Evolutionary conservation across 2,797 vertebrate species (phyloP).

Genomic region (Poeciliopsis presidionis): DNA sequence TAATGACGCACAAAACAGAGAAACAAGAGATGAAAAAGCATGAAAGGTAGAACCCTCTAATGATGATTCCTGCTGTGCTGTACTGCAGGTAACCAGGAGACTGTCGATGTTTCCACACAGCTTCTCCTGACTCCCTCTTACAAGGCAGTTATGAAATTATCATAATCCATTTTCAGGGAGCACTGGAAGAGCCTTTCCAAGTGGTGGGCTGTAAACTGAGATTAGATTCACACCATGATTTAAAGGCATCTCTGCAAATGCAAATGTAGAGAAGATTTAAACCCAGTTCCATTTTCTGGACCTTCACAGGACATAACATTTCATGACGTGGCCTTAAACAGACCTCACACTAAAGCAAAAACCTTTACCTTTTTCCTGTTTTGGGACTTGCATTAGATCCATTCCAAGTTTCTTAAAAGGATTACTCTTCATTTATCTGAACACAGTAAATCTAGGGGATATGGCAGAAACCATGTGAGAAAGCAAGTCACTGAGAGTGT

Average conservation of each 20-base stretch:
- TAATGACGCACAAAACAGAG: slow-evolving; percentile 31
- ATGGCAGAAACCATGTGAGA: slow-evolving; percentile 3
- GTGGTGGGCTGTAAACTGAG: slow-evolving; percentile 65
- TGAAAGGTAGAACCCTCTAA: slow-evolving; percentile 38
- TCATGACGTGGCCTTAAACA: slow-evolving; percentile 11
- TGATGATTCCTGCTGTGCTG: slow-evolving; percentile 44
- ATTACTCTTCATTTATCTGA: background rate
- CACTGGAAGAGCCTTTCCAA: slow-evolving; percentile 42
- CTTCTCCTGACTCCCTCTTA: slow-evolving; percentile 36
- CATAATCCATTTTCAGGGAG: slow-evolving; percentile 73
- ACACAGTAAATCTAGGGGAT: background rate
- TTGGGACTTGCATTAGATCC: background rate
- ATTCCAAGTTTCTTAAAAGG: slow-evolving; percentile 5
- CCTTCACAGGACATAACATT: slow-evolving; percentile 35
- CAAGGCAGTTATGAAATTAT: slow-evolving; percentile 62
- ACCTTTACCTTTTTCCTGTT: background rate
- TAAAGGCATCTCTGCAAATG: slow-evolving; percentile 38
- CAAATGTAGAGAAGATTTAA: slow-evolving; percentile 41
- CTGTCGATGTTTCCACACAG: slow-evolving; percentile 45
- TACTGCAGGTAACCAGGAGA: slow-evolving; percentile 42
- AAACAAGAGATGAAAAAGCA: slow-evolving; percentile 23
- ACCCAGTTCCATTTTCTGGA: slow-evolving; percentile 16
- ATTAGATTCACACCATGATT: slow-evolving; percentile 70
- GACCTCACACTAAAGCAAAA: background rate
- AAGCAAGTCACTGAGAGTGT: background rate